Conservation (phyloP, 2,113 vertebrate species). For the Forbesichthys agassizii region DNA sequence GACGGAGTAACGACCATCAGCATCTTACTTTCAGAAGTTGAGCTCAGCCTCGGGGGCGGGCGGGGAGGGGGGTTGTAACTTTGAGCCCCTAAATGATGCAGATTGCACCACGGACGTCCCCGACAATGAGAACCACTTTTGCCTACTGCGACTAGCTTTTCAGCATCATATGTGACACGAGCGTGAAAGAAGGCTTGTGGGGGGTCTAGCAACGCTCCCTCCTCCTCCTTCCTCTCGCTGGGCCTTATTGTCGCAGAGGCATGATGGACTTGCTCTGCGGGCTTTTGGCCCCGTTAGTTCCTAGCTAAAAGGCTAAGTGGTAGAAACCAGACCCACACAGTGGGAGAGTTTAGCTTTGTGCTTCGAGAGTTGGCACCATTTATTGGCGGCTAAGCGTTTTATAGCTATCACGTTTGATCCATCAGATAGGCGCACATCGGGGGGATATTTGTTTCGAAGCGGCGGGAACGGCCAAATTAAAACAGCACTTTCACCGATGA, state of each 20-base stretch:
- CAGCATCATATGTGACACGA: slow-evolving; percentile 15
- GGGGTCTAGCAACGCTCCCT: too few species aligned
- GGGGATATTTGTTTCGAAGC: too few species aligned
- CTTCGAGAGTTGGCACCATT: neutral
- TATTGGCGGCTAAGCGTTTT: too few species aligned
- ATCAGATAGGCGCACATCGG: too few species aligned
- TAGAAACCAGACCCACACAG: slow-evolving; percentile 3
- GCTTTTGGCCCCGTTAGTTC: slow-evolving; percentile 23
- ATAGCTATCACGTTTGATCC: too few species aligned
- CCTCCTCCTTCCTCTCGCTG: neutral
- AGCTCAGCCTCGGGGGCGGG: neutral
- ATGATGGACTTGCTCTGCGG: slow-evolving; percentile 25
- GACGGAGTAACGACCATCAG: slow-evolving; percentile 26
- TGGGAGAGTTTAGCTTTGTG: neutral
- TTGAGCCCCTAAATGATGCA: slow-evolving; percentile 2
- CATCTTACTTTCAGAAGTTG: slow-evolving; percentile 9
- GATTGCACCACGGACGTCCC: slow-evolving; percentile 12
- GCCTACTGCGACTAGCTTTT: neutral
- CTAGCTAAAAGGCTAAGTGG: neutral
- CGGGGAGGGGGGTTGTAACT: too few species aligned
- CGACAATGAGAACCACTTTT: slow-evolving; percentile 9
- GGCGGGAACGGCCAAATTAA: too few species aligned
- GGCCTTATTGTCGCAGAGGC: slow-evolving; percentile 13
- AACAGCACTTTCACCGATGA: too few species aligned
- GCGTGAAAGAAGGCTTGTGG: slow-evolving; percentile 8